Evolutionary conservation across 2,113 vertebrate genomes (phyloP).

Genomic region (Nansenia antarctica): DNA sequence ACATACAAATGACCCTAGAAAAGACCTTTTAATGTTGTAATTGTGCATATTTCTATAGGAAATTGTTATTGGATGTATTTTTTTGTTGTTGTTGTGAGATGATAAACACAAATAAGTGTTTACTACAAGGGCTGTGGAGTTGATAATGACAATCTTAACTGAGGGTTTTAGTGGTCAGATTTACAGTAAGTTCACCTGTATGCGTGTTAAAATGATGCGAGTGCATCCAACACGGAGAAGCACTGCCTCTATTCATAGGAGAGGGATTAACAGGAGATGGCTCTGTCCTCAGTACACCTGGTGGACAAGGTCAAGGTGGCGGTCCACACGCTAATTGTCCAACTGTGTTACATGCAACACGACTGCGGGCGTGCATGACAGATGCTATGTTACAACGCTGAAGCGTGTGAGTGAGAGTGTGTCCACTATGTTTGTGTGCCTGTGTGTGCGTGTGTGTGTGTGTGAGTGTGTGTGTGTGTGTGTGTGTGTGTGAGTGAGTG

Average conservation of each 20-base stretch:
- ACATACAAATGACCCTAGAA: not conserved
- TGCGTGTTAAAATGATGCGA: slow-evolving; percentile 54
- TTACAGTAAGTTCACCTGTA: slow-evolving; percentile 46
- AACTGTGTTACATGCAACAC: too few species aligned
- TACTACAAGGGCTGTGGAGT: slow-evolving; percentile 41
- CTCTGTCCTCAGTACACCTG: slow-evolving; percentile 58
- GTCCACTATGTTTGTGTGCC: not conserved
- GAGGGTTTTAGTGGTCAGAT: slow-evolving; percentile 37
- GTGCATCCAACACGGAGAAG: slow-evolving; percentile 38
- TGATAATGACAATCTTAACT: slow-evolving; percentile 40
- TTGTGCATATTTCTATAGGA: not conserved
- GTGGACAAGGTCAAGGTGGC: slow-evolving; percentile 38
- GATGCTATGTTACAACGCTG: too few species aligned
- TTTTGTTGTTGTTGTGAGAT: too few species aligned
- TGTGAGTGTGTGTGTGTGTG: not conserved
- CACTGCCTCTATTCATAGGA: slow-evolving; percentile 57
- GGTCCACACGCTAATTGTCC: too few species aligned
- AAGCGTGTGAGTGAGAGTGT: not conserved
- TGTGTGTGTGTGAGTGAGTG: not conserved
- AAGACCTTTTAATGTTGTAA: not conserved
- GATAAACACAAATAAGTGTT: too few species aligned
- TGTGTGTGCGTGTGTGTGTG: not conserved
- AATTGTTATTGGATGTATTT: not conserved
- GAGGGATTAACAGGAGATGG: slow-evolving; percentile 48
- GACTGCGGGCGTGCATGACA: too few species aligned